Percentiles rank a stretch among this genome's conserved stretches.
Conservation (phyloP, 1,140 invertebrate species). For the Calosoma granatense region DNA sequence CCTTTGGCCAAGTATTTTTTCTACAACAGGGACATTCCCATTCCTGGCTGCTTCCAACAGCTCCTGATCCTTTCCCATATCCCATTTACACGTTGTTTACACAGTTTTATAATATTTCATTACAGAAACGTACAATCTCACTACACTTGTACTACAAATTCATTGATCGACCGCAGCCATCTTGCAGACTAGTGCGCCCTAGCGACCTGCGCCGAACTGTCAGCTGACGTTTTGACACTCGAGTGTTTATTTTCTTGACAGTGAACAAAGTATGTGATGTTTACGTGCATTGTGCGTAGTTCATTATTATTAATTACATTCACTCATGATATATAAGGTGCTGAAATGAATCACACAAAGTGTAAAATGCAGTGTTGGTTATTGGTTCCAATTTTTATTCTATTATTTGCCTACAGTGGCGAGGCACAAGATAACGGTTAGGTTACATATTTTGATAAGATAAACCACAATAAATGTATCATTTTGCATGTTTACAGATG, state of each 20-base stretch:
- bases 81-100: conserved; percentile 46
- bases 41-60: conserved; percentile 88
- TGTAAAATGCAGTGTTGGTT: background rate
- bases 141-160: conserved; percentile 40
- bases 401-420: no score
- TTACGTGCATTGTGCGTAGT: conserved; percentile 6
- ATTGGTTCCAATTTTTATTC: background rate
- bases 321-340: background rate
- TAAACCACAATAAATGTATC: background rate
- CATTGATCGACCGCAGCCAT: conserved; percentile 67
- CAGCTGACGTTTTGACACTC: conserved; percentile 14
- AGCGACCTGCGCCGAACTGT: conserved; percentile 14
- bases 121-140: conserved; percentile 48
- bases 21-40: conserved; percentile 78
- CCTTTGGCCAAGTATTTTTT: conserved; percentile 82
- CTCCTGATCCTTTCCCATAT: conserved; percentile 93
- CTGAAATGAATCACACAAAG: no score
- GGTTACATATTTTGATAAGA: background rate
- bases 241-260: conserved; percentile 9
- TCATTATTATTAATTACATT: background rate
- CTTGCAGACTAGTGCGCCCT: conserved; percentile 35
- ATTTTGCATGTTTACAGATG: conserved; percentile 33
- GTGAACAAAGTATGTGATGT: background rate
- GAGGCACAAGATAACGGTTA: background rate
- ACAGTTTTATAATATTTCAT: conserved; percentile 41